phyloP scores from a whole-genome alignment of 2,113 vertebrate genomes.

The Neomonachus schauinslandi region DNA sequence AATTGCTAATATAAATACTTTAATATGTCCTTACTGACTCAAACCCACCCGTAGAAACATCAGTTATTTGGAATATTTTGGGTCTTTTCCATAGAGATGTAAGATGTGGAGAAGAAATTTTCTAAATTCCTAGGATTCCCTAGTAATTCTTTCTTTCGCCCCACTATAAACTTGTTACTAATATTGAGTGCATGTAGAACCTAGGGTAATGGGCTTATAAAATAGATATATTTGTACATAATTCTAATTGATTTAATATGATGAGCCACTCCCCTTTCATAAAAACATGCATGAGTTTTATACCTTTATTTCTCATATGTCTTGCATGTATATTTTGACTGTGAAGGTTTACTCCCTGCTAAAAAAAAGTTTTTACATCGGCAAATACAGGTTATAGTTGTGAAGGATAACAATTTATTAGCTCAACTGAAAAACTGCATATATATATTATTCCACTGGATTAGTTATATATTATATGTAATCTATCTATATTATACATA shows the following conservation, averaged over 20 bases:
- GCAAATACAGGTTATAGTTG: not conserved
- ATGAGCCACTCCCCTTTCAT: not conserved
- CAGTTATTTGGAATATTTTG: conserved; percentile 22
- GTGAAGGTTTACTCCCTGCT: not conserved
- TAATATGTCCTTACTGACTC: not conserved
- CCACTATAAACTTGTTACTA: not conserved
- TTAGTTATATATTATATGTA: not conserved
- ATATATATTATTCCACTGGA: not conserved
- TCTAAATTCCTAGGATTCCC: not conserved
- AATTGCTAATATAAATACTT: not conserved
- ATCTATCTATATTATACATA: not conserved
- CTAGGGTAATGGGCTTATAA: not conserved
- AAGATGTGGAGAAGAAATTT: not conserved
- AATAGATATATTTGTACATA: not conserved
- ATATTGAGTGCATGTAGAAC: not conserved
- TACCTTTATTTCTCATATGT: not conserved
- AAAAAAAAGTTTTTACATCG: not conserved
- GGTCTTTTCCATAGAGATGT: not conserved
- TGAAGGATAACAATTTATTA: not conserved
- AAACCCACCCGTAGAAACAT: not conserved
- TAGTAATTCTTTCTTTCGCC: not conserved
- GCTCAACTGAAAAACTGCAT: not conserved
- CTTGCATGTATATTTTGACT: not conserved
- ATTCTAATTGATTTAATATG: not conserved
- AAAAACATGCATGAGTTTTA: not conserved